A percentile compares a stretch with the other conserved stretches of the same genome.
Conservation (phyloP, 2,797 vertebrate genomes). For the Spheniscus humboldti region DNA sequence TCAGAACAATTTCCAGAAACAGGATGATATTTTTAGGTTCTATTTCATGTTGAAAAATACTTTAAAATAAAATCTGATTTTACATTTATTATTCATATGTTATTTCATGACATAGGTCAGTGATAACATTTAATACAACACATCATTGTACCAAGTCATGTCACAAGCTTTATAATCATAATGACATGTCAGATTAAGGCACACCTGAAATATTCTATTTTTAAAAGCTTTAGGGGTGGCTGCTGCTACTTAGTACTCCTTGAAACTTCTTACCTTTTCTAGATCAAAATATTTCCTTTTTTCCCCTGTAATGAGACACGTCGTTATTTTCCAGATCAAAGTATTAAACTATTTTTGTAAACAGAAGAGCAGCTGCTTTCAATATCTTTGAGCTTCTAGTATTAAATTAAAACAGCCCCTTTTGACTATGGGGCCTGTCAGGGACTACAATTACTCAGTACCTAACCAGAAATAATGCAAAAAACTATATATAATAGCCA, state of each 20-base stretch:
- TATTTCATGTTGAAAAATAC: not conserved
- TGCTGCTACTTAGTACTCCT: not conserved
- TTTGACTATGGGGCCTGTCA: not conserved
- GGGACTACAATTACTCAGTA: not conserved
- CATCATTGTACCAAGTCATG: not conserved
- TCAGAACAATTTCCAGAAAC: not conserved
- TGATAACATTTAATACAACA: not conserved
- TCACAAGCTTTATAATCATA: not conserved
- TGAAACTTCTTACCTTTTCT: not conserved
- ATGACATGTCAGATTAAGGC: not conserved
- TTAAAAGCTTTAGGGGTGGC: not conserved
- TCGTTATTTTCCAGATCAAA: slow-evolving; percentile 1
- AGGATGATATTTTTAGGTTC: not conserved
- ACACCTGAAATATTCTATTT: not conserved
- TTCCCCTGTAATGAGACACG: not conserved
- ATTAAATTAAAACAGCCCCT: not conserved
- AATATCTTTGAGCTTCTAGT: not conserved
- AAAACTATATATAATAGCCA: not conserved
- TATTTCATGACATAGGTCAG: not conserved
- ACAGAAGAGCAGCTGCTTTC: not conserved
- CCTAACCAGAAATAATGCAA: not conserved
- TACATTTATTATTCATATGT: not conserved
- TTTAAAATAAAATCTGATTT: not conserved
- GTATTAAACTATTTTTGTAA: not conserved
- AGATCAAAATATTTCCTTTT: not conserved